phyloP scores from a whole-genome alignment of 1,140 invertebrate species.

The Heliothis virescens region DNA sequence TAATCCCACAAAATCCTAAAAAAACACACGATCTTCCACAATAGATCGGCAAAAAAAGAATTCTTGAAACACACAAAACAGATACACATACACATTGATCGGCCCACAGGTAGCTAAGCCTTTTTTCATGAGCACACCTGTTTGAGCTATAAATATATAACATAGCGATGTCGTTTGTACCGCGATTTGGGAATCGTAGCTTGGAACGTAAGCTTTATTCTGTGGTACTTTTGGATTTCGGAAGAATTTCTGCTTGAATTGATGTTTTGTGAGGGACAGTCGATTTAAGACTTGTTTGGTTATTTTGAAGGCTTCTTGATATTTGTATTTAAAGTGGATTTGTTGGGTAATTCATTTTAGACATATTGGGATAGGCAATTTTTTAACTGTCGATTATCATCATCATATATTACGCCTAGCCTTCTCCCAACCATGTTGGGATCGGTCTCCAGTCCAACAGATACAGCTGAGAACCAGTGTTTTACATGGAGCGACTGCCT shows the following conservation, averaged over 20 bases:
- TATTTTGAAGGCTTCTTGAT: not conserved
- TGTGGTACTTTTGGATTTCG: conserved; percentile 16
- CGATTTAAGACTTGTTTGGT: conserved; percentile 10
- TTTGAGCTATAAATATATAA: conserved; percentile 59
- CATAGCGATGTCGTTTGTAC: conserved; percentile 31
- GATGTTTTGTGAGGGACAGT: not conserved
- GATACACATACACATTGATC: conserved; percentile 25
- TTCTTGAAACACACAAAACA: not conserved
- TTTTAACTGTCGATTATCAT: too few relatives aligned
- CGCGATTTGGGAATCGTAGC: conserved; percentile 35
- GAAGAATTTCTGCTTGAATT: conserved; percentile 12
- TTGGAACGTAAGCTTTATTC: conserved; percentile 15
- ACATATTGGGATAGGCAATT: too few relatives aligned
- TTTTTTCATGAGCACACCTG: conserved; percentile 63
- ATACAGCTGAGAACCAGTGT: too few relatives aligned
- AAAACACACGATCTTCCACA: not conserved
- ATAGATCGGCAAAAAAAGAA: not conserved
- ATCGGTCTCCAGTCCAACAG: too few relatives aligned
- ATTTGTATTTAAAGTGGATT: too few relatives aligned
- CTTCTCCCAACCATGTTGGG: too few relatives aligned
- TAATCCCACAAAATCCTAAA: not conserved
- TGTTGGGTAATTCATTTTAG: too few relatives aligned
- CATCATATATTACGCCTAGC: too few relatives aligned
- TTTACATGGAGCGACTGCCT: too few relatives aligned
- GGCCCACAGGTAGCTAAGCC: conserved; percentile 49